phyloP scores from a whole-genome alignment of 2,888 invertebrate genomes.

The Drosophila pseudotalamancana region DNA sequence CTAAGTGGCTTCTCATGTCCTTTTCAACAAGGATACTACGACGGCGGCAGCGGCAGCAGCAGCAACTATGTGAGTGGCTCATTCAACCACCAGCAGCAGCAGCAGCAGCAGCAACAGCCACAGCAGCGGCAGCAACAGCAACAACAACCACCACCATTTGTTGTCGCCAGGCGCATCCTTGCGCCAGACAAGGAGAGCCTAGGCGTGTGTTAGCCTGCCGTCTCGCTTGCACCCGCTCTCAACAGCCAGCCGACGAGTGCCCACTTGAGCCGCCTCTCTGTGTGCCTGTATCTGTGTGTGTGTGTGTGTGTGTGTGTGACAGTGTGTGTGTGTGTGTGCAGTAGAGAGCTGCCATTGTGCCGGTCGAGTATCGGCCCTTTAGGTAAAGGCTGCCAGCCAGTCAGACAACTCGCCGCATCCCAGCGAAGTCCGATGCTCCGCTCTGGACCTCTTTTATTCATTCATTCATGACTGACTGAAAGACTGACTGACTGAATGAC shows the following conservation, averaged over 20 bases:
- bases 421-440: neutral
- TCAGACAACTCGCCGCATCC: constrained; percentile 55
- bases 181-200: constrained; percentile 41
- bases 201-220: constrained; percentile 35
- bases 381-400: constrained; percentile 43
- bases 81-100: constrained; percentile 63
- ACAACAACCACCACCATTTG: constrained; percentile 62
- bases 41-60: constrained; percentile 16
- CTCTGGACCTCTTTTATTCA: constrained; percentile 33
- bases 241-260: constrained; percentile 58
- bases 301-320: constrained; percentile 17
- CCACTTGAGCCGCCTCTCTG: constrained; percentile 68
- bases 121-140: constrained; percentile 34
- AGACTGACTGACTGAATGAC: neutral
- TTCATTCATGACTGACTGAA: constrained; percentile 21
- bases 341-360: constrained; percentile 54
- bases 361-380: constrained; percentile 50
- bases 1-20: constrained; percentile 85
- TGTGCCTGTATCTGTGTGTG: constrained; percentile 30
- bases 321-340: constrained; percentile 14
- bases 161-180: constrained; percentile 40
- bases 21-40: constrained; percentile 79
- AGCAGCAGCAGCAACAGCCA: constrained; percentile 48
- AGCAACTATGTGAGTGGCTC: constrained; percentile 70
- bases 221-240: constrained; percentile 40